Conservation (phyloP, 2,113 vertebrate species). For the Albula goreensis region DNA sequence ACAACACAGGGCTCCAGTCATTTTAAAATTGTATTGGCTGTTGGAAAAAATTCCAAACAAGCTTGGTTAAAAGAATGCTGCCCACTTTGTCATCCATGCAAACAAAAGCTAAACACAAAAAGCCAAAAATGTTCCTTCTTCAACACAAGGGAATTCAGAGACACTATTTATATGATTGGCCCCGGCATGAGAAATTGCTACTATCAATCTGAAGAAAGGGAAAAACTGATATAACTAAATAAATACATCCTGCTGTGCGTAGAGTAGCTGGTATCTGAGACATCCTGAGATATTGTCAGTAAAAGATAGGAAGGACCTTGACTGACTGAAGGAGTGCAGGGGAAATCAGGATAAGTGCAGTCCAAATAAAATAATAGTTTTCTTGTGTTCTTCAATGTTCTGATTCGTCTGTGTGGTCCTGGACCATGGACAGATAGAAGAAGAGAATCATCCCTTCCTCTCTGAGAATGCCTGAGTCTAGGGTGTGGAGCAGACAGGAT, state of each 20-base stretch:
- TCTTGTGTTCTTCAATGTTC: slow-evolving; percentile 18
- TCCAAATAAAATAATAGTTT: slow-evolving; percentile 11
- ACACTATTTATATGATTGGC: slow-evolving; percentile 1
- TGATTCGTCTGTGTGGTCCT: slow-evolving; percentile 23
- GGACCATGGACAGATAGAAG: not conserved
- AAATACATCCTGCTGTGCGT: not conserved
- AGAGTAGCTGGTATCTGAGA: slow-evolving; percentile 9
- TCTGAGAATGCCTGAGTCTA: not conserved
- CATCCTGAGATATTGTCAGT: not conserved
- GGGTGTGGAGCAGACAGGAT: not conserved
- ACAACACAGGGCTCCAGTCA: slow-evolving; percentile 39
- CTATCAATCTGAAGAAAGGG: slow-evolving; percentile 7
- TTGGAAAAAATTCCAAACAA: slow-evolving; percentile 15
- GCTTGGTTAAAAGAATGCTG: not conserved
- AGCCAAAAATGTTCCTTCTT: not conserved
- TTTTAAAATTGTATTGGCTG: slow-evolving; percentile 23
- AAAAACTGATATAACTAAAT: not conserved
- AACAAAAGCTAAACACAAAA: slow-evolving; percentile 32
- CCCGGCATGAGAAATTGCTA: slow-evolving; percentile 6
- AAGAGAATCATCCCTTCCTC: not conserved
- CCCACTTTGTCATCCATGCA: slow-evolving; percentile 9
- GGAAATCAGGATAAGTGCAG: not conserved
- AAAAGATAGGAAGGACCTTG: not conserved
- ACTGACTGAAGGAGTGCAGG: not conserved
- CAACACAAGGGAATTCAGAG: not conserved